Evolutionary conservation across 2,888 invertebrate species (phyloP).

Genomic region (Dryocosmus kuriphilus): DNA sequence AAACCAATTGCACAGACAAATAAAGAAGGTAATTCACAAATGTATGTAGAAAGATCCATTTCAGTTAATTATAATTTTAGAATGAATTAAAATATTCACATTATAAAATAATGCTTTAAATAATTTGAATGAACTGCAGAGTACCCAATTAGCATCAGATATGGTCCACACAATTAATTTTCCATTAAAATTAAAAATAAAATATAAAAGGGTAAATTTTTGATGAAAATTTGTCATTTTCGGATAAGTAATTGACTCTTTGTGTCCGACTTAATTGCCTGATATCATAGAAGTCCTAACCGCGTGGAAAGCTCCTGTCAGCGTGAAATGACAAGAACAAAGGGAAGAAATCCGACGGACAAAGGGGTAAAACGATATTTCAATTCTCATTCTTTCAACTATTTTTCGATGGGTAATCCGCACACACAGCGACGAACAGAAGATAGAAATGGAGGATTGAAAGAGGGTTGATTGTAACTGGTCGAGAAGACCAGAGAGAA

Average conservation of each 20-base stretch:
- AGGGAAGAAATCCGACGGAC: constrained; percentile 13
- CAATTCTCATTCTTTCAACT: constrained; percentile 49
- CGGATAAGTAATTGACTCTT: constrained; percentile 11
- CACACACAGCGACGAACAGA: not conserved
- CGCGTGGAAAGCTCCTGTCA: constrained; percentile 32
- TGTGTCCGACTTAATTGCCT: not conserved
- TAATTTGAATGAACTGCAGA: not conserved
- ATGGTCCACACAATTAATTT: not conserved
- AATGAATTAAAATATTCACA: not conserved
- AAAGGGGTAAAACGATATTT: constrained; percentile 48
- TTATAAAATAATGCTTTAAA: not conserved
- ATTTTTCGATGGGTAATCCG: constrained; percentile 32
- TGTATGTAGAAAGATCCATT: too few species aligned
- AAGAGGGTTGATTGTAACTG: constrained; percentile 49
- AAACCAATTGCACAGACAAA: too few species aligned
- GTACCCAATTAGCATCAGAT: not conserved
- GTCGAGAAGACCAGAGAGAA: constrained; percentile 49
- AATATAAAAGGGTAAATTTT: not conserved
- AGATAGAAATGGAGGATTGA: constrained; percentile 41
- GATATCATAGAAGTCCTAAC: constrained; percentile 8
- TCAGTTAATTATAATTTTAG: not conserved
- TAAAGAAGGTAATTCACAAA: too few species aligned
- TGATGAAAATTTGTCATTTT: not conserved
- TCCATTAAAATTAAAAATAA: not conserved
- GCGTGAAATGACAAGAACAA: constrained; percentile 30